Evolutionary conservation across 2,113 vertebrate genomes (phyloP).

Genomic region (Camelus dromedarius): DNA sequence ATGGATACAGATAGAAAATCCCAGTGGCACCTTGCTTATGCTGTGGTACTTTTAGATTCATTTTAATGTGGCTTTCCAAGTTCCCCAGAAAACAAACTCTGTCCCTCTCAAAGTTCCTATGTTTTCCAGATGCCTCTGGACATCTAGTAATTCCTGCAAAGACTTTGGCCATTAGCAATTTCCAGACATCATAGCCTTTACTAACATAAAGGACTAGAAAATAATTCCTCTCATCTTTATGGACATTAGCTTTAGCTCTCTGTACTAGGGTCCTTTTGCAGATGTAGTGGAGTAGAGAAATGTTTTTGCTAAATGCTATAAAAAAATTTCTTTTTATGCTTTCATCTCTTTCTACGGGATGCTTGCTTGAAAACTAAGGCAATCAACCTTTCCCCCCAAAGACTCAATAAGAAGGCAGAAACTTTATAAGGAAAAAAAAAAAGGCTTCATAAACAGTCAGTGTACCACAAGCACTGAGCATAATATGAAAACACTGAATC

Average conservation of each 20-base stretch:
- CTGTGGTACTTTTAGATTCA: neutral
- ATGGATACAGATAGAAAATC: neutral
- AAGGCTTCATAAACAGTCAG: neutral
- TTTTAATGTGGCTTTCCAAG: neutral
- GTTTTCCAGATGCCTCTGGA: neutral
- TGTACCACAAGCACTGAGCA: neutral
- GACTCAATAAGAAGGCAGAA: neutral
- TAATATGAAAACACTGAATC: neutral
- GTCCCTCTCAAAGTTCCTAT: neutral
- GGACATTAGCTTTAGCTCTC: neutral
- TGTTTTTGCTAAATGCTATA: neutral
- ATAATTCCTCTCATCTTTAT: neutral
- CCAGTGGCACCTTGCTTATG: neutral
- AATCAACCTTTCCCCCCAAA: neutral
- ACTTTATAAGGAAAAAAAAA: neutral
- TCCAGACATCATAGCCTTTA: neutral
- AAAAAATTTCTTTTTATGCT: neutral
- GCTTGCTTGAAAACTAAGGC: neutral
- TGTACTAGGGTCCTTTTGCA: neutral
- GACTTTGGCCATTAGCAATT: neutral
- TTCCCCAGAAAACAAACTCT: neutral
- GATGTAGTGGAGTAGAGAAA: neutral
- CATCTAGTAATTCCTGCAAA: neutral
- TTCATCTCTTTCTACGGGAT: neutral
- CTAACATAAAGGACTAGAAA: neutral